Evolutionary conservation across 2,888 invertebrate genomes (phyloP).

Genomic region (Drosophila birchii): DNA sequence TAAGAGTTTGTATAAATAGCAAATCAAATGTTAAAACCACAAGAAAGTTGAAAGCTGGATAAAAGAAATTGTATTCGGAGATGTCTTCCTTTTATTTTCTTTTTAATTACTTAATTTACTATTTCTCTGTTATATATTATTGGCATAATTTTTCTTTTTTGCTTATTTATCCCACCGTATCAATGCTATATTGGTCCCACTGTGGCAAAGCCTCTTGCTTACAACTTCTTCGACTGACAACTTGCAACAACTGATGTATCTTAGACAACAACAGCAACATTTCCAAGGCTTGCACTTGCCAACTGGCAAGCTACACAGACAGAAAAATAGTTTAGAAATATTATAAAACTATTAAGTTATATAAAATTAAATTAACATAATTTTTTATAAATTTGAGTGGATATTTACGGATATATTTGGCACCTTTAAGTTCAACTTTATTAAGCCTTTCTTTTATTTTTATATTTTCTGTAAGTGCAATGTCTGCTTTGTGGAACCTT

Average conservation of each 20-base stretch:
- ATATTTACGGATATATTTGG: too few relatives aligned
- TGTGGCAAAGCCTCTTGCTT: conserved; percentile 74
- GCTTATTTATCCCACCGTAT: conserved; percentile 49
- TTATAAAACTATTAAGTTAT: neutral
- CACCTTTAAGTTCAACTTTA: neutral
- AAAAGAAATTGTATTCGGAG: fast-evolving
- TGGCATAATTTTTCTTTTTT: neutral
- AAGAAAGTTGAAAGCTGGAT: neutral
- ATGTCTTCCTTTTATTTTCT: neutral
- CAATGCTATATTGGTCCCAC: conserved; percentile 6
- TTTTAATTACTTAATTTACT: fast-evolving
- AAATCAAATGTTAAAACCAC: neutral
- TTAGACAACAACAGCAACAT: conserved; percentile 40
- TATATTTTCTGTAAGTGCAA: conserved; percentile 7
- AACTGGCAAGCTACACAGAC: conserved; percentile 6
- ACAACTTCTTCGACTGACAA: conserved; percentile 77
- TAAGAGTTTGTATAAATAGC: fast-evolving
- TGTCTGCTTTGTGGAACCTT: conserved; percentile 65
- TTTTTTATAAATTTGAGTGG: too few relatives aligned
- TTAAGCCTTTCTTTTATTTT: too few relatives aligned
- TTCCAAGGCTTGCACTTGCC: conserved; percentile 58
- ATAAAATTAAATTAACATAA: neutral
- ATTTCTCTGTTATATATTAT: neutral
- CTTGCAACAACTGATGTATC: conserved; percentile 60
- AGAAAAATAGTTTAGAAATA: neutral